Conservation (phyloP, 64 coral and sea anemone species). For the Actinia equina region DNA sequence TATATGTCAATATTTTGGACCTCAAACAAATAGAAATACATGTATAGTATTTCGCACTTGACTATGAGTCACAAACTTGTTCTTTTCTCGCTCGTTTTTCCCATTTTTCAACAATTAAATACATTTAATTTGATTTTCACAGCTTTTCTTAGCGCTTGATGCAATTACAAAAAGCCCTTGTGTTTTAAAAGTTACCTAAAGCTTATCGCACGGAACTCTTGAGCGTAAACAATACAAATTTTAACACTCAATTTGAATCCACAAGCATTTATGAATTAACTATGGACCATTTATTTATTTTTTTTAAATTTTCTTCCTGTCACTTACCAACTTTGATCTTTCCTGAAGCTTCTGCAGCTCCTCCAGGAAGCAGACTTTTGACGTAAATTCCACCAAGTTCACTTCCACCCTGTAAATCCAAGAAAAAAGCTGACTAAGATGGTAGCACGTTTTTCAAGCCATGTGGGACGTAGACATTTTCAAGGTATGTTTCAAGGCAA, state of each 20-base stretch:
- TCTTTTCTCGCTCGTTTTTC: too few species aligned
- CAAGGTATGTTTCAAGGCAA: background rate
- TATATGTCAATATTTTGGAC: too few species aligned
- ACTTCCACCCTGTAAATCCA: slow-evolving; percentile 64
- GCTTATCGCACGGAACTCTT: background rate
- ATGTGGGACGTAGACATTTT: background rate
- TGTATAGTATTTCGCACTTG: too few species aligned
- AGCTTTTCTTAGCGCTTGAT: background rate
- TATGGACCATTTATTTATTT: background rate
- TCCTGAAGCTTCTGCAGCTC: slow-evolving; percentile 88
- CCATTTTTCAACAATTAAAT: too few species aligned
- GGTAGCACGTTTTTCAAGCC: background rate
- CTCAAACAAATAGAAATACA: too few species aligned
- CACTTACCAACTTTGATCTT: slow-evolving; percentile 79
- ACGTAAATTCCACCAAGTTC: slow-evolving; percentile 95
- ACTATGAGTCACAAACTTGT: too few species aligned
- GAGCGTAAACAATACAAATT: background rate
- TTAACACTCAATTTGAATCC: background rate
- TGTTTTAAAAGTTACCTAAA: background rate
- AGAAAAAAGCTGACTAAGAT: background rate
- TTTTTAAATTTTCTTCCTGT: background rate
- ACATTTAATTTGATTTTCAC: background rate
- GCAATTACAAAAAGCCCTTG: background rate
- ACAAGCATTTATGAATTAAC: background rate
- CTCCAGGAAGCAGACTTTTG: slow-evolving; percentile 83